A percentile compares a stretch with the other conserved stretches of the same genome.
Evolutionary conservation across 92 coral and sea anemone species (phyloP).

Genomic region (Zoanthus sansibaricus): DNA sequence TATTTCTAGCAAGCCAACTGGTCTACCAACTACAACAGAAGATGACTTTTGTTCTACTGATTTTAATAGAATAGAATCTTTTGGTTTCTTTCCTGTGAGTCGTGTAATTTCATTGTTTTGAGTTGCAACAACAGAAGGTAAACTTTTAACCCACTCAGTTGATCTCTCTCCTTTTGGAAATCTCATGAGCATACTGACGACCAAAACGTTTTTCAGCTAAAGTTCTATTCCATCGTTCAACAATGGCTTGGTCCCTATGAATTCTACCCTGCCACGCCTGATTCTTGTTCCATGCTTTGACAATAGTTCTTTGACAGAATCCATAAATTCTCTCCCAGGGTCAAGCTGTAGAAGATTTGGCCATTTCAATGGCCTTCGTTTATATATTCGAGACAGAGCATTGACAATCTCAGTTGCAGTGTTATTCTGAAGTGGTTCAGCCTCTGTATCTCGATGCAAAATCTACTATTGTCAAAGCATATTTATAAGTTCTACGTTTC

Average conservation of each 20-base stretch:
- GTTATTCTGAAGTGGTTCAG: background rate
- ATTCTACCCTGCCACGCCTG: too few relatives aligned
- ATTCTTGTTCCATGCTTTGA: constrained; percentile 1
- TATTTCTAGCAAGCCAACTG: background rate
- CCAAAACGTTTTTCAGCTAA: too few relatives aligned
- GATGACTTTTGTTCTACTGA: background rate
- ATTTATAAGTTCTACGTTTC: background rate
- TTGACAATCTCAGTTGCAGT: background rate
- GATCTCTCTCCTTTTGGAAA: background rate
- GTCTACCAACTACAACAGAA: background rate
- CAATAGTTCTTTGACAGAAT: background rate
- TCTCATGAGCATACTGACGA: background rate
- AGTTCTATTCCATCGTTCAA: too few relatives aligned
- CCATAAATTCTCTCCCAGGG: too few relatives aligned
- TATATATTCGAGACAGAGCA: background rate
- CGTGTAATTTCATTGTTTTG: too few relatives aligned
- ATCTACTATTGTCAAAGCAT: constrained; percentile 22
- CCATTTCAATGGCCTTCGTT: background rate
- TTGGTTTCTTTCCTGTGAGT: too few relatives aligned
- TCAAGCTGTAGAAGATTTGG: background rate
- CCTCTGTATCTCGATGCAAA: background rate
- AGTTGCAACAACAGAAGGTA: background rate
- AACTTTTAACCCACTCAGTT: background rate
- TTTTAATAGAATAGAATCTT: too few relatives aligned
- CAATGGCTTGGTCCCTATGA: too few relatives aligned